A percentile compares a stretch with the other conserved stretches of the same genome.
Conservation (phyloP, 2,113 vertebrate genomes). For the Caretta caretta region DNA sequence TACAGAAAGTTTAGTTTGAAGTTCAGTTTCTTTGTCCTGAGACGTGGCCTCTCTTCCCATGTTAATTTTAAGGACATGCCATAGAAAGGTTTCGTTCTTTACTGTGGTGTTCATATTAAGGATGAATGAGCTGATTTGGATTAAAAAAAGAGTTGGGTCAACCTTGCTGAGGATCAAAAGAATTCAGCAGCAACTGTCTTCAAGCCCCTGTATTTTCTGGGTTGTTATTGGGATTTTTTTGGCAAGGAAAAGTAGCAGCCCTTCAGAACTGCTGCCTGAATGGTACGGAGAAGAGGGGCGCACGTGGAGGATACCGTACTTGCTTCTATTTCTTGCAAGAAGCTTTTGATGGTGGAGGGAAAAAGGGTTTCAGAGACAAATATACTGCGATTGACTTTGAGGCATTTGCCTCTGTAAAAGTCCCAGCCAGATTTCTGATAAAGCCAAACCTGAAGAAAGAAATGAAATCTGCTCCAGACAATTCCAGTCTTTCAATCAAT, state of each 20-base stretch:
- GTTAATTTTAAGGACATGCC: background rate
- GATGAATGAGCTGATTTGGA: background rate
- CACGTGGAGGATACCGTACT: accelerated
- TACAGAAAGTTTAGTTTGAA: background rate
- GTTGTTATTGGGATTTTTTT: background rate
- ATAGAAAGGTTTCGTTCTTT: background rate
- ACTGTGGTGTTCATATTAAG: background rate
- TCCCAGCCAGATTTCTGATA: background rate
- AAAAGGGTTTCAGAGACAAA: background rate
- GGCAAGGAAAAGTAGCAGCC: background rate
- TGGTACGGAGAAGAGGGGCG: background rate
- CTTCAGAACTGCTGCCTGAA: background rate
- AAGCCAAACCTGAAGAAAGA: background rate
- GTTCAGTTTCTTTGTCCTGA: background rate
- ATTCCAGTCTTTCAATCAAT: background rate
- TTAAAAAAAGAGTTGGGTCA: background rate
- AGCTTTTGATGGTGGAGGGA: background rate
- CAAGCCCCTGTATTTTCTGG: accelerated
- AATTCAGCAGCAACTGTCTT: background rate
- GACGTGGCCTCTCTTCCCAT: background rate
- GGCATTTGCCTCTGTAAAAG: background rate
- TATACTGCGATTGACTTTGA: background rate
- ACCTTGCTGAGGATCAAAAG: background rate
- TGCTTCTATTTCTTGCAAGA: background rate
- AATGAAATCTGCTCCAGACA: background rate